Evolutionary conservation across 2,113 vertebrate species (phyloP).

Genomic region (Arvicanthis niloticus): DNA sequence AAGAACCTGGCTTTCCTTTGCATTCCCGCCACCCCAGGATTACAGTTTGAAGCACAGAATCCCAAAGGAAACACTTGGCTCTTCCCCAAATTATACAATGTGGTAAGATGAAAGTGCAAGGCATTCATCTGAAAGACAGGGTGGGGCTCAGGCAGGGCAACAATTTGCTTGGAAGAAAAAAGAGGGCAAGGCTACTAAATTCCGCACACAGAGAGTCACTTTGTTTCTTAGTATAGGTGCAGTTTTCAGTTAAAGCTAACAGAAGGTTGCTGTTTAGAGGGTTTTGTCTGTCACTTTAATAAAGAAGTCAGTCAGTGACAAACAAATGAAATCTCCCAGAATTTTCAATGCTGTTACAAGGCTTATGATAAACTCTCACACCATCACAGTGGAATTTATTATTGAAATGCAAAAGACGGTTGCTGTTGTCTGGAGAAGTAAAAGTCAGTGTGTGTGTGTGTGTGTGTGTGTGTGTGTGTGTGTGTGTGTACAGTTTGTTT

Average conservation of each 20-base stretch:
- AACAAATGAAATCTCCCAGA: neutral
- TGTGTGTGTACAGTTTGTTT: neutral
- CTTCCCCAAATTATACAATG: neutral
- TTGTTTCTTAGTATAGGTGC: neutral
- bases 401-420: neutral
- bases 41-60: neutral
- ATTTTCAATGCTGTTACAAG: neutral
- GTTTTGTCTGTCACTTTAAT: neutral
- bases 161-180: neutral
- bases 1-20: neutral
- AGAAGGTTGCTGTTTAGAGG: neutral
- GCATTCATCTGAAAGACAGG: neutral
- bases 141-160: neutral
- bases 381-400: neutral
- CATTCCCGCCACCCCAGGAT: neutral
- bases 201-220: neutral
- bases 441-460: neutral
- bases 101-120: neutral
- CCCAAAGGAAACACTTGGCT: neutral
- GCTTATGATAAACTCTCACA: neutral
- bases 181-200: neutral
- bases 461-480: neutral
- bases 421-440: neutral
- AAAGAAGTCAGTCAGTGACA: neutral
- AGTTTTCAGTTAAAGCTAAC: constrained; percentile 35